Percentiles rank a stretch among this genome's conserved stretches.
These are phyloP conservation scores for Psilopsiagon aurifrons DNA, from an alignment of 2,113 vertebrate genomes.

Conservation along the genomic window DNA sequence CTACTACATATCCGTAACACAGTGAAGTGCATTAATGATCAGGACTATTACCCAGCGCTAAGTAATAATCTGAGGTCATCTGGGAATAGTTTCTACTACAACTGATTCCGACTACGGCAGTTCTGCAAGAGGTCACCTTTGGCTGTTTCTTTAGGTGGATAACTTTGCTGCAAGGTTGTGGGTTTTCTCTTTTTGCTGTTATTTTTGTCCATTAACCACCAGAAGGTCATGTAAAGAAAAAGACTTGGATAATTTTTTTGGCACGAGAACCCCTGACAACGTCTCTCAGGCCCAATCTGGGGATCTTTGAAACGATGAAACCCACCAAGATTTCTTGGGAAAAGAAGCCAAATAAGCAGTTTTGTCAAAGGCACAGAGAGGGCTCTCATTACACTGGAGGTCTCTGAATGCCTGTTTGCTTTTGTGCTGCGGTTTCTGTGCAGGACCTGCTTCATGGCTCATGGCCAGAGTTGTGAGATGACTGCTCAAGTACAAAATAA, in stretches of 20 bases:
- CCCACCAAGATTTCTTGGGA: not conserved
- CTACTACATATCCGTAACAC: accelerated
- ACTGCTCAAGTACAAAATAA: not conserved
- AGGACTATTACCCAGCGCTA: not conserved
- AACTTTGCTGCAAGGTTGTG: not conserved
- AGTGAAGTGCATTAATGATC: accelerated
- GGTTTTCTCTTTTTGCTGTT: not conserved
- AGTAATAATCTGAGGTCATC: not conserved
- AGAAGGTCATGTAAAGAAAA: not conserved
- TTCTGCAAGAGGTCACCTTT: not conserved
- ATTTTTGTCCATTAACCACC: not conserved
- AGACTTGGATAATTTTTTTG: not conserved
- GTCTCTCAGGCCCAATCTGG: not conserved
- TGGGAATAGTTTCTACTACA: not conserved
- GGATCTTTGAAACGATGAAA: not conserved
- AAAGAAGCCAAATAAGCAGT: not conserved
- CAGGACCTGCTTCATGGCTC: not conserved
- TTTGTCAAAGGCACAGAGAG: not conserved
- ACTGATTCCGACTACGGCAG: not conserved
- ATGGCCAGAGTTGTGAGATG: not conserved
- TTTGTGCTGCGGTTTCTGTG: not conserved
- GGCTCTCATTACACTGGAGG: not conserved
- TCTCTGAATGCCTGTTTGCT: not conserved
- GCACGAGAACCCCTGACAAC: not conserved
- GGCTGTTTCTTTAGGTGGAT: not conserved